Evolutionary conservation across 2,113 vertebrate species (phyloP), one percentile per base, ranked within the genome.

Genomic region (Motacilla alba): DNA sequence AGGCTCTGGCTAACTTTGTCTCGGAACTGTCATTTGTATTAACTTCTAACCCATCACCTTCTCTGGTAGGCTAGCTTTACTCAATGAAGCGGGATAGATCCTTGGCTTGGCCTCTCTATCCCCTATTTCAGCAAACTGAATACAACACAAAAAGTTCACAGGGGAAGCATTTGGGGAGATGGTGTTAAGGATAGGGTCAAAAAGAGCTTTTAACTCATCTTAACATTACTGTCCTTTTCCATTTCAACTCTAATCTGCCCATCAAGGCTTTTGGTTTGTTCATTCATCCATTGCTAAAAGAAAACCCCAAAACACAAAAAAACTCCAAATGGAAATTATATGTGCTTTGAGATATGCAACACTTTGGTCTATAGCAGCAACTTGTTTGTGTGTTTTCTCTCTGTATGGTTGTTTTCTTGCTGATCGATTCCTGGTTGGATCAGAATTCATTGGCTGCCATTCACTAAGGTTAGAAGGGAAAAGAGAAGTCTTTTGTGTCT

Each of bases 11-110:
- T 94, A 77, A 96, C 98, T 98, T 97, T 97, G 95, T 94, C 97
- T 98, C 90, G 75, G 95, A 97, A 84, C 97, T 98, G 98, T 98
- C 98, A 97, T 94, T 96, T 97, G 94, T 97, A 96, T 97, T 98
- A 96, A 97, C 97, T 98, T 98, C 98, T 98, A 97, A 97, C 96
- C 97, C 98, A 98, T 98, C 97, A 97, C 97, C 97, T 97, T 96
- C 90, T 31, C 96, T 97, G 95, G 77, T 92, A 94, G 97, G 90
- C 84, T 92, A 77, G 97, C 96, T 95, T 89, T 95, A 98, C 95
- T 96, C 98, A 98, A 59, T 98, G 97, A 97, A 98, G 97, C 97
- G 58, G 97, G 96, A 95, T 95, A 76, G 91, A 95, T 96, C 96
- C 97, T 98, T 96, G 88, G 72, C 94, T 92, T 95, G 97, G 96